Base-by-base conservation (phyloP, 2,888 invertebrate species). In the Apotomis turbidana region DNA sequence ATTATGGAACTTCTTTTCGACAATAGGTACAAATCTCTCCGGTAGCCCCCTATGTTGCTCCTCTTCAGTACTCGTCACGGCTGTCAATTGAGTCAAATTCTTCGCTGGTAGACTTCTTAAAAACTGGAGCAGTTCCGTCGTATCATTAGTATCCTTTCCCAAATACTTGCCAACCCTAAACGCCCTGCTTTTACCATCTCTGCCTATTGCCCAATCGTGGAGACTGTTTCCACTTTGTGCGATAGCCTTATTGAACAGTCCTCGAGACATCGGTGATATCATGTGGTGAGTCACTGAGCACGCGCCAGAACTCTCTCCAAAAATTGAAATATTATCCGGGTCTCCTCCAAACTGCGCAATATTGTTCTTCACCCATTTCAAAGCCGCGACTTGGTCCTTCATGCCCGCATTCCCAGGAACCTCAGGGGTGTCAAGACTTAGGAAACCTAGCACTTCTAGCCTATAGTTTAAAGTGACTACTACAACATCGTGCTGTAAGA, bases 391-490 rank as follows among this genome's bases (percentile, higher is more conserved):
- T 74, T 80, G 80, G 62, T 81, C 81, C 70, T 79, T 81, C 68
- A 81, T 74, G 4, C 81, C 82, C 38, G 78, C 77, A 69, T 82
- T 82, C 10, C 81, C 81, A 15, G 80, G 77, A 1, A 78, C 78
- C 59, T 78, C 78, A 44, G 75, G 73, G 4, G 73, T 77, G 9
- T 78, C 75, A 52, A 78, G 13, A 49, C 75, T 74, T 6, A 79
- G 68, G 59, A 79, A 79, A 8, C 82, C 83, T 27, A 82, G 70
- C 3, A 76, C 76, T 72, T 81, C 81, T 4, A 83, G 74, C 41
- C 84, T 74, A 70, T 83, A 84, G 71, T 85, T 85, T 2, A 84
- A 67, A 12, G 86, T 85, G 9, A 85, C 85, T 13, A 85, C 63
- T 57, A 80, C 78, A 6, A 81, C 79, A 76, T 84, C 78, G 71